Evolutionary conservation across 2,888 invertebrate species (phyloP).

Genomic region (Disparrhopalites patrizii): DNA sequence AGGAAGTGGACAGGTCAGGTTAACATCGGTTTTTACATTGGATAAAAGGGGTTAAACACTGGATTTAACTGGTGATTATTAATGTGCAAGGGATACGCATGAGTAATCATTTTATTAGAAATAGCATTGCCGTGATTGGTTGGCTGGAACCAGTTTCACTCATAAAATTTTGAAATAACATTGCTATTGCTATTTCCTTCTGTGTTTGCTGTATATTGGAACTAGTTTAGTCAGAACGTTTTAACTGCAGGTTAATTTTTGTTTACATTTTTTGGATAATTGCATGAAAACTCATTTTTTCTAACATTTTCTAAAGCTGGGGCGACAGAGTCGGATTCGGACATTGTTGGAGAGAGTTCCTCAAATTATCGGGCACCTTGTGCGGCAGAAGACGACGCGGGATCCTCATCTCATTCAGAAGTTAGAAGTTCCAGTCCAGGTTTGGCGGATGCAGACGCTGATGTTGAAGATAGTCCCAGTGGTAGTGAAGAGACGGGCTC

Average conservation of each 20-base stretch:
- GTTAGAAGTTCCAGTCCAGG: constrained; percentile 34
- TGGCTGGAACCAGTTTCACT: too few relatives aligned
- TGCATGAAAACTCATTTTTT: background rate
- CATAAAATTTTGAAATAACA: too few relatives aligned
- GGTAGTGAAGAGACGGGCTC: constrained; percentile 31
- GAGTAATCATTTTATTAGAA: too few relatives aligned
- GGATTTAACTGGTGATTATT: too few relatives aligned
- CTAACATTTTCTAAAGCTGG: background rate
- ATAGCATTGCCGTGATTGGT: too few relatives aligned
- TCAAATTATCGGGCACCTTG: constrained; percentile 23
- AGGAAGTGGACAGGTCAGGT: background rate
- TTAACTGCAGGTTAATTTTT: background rate
- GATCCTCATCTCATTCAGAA: constrained; percentile 35
- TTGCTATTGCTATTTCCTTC: background rate
- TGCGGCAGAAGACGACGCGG: constrained; percentile 34
- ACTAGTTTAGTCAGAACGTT: background rate
- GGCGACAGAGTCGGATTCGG: constrained; percentile 18
- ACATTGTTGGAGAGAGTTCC: constrained; percentile 17
- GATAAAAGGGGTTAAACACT: too few relatives aligned
- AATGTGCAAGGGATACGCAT: too few relatives aligned
- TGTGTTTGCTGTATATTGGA: background rate
- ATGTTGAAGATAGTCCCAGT: constrained; percentile 36
- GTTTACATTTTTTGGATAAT: background rate
- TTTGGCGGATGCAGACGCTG: constrained; percentile 33
- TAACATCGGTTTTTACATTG: background rate